A percentile compares a stretch with the other conserved stretches of the same genome.
These are phyloP conservation scores for Phaedon cochleariae DNA, from an alignment of 2,888 invertebrate genomes.

Conservation along the genomic window DNA sequence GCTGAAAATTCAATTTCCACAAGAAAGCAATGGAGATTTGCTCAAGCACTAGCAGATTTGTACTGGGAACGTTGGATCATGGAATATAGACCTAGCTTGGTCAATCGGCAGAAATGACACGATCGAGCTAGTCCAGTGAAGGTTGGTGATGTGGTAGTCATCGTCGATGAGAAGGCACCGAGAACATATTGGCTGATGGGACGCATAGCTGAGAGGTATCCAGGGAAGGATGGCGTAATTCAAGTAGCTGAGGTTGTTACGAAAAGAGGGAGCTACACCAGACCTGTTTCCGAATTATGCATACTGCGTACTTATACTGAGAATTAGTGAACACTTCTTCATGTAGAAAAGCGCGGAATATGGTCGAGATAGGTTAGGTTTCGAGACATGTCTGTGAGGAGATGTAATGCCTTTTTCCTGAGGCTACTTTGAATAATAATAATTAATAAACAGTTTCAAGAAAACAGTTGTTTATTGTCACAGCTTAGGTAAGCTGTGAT, in stretches of 20 bases:
- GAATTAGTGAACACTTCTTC: too few relatives aligned
- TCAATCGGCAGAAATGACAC: constrained; percentile 59
- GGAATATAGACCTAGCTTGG: constrained; percentile 55
- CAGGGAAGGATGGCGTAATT: constrained; percentile 6
- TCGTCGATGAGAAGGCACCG: constrained; percentile 17
- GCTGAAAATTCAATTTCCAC: not conserved
- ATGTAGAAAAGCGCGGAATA: too few relatives aligned
- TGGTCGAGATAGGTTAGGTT: too few relatives aligned
- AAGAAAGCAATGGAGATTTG: constrained; percentile 11
- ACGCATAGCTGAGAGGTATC: not conserved
- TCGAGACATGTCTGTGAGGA: too few relatives aligned
- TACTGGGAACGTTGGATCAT: constrained; percentile 8
- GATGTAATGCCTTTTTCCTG: too few relatives aligned
- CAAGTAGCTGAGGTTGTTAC: constrained; percentile 12
- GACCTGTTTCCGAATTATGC: constrained; percentile 20
- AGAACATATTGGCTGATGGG: constrained; percentile 15
- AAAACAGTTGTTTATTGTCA: too few relatives aligned
- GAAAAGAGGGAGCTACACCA: constrained; percentile 5
- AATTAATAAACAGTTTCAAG: too few relatives aligned
- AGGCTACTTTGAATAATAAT: too few relatives aligned
- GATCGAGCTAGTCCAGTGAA: not conserved
- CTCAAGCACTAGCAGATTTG: not conserved
- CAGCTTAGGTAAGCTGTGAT: too few relatives aligned
- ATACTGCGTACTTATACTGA: not conserved
- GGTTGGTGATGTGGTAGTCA: constrained; percentile 14